These are phyloP conservation scores for Rachycentron canadum DNA, from an alignment of 2,797 vertebrate species.

Conservation along the genomic window DNA sequence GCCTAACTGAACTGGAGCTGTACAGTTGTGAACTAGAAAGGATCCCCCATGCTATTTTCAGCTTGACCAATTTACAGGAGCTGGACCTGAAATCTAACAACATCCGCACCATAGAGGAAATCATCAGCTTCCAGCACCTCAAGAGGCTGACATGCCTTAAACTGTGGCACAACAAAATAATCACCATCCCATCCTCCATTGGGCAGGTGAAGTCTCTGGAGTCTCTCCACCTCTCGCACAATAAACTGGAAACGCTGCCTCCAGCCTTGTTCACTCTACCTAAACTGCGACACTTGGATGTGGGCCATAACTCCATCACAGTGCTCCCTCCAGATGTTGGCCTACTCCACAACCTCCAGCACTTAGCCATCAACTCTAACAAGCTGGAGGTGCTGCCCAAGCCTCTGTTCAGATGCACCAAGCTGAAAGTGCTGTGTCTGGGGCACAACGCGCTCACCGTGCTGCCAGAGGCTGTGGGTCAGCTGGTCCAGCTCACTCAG, in stretches of 20 bases:
- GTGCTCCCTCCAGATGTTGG: slow-evolving; percentile 91
- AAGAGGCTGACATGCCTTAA: slow-evolving; percentile 97
- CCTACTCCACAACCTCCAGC: slow-evolving; percentile 93
- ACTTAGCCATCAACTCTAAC: slow-evolving; percentile 94
- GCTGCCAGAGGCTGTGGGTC: slow-evolving; percentile 91
- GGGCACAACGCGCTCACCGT: slow-evolving; percentile 92
- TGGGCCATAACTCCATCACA: slow-evolving; percentile 92
- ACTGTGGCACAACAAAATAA: slow-evolving; percentile 98
- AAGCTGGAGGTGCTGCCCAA: slow-evolving; percentile 94
- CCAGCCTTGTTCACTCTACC: slow-evolving; percentile 92
- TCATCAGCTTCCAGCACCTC: slow-evolving; percentile 98
- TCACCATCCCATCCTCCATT: slow-evolving; percentile 94
- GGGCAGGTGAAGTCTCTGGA: slow-evolving; percentile 94
- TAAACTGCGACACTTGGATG: slow-evolving; percentile 93
- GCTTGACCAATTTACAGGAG: slow-evolving; percentile 95
- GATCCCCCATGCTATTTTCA: slow-evolving; percentile 97
- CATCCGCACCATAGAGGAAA: slow-evolving; percentile 96
- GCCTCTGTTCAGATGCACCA: slow-evolving; percentile 93
- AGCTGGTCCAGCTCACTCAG: slow-evolving; percentile 92
- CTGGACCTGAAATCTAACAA: slow-evolving; percentile 96
- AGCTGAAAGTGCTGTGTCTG: slow-evolving; percentile 94
- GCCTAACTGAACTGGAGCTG: slow-evolving; percentile 93
- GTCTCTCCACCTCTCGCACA: slow-evolving; percentile 94
- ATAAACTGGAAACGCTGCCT: slow-evolving; percentile 94
- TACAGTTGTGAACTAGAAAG: slow-evolving; percentile 96